phyloP scores from a whole-genome alignment of 2,888 invertebrate genomes.

The Hydropsyche betteni region DNA sequence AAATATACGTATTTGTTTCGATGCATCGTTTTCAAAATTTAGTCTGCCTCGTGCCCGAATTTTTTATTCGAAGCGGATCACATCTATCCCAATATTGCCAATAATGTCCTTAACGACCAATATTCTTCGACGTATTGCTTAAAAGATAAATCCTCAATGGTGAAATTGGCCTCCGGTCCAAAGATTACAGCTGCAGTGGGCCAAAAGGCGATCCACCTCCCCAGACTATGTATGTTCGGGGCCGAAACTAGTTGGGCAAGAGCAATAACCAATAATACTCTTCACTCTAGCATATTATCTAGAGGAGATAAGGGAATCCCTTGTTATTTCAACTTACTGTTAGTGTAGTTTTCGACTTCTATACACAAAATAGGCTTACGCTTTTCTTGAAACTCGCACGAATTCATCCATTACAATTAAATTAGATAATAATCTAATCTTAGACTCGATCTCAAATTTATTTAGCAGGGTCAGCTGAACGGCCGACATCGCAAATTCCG shows the following conservation, averaged over 20 bases:
- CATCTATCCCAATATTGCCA: slow-evolving; percentile 46
- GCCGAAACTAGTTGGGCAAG: slow-evolving; percentile 50
- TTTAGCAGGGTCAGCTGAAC: background rate
- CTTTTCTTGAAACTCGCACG: background rate
- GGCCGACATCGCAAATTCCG: slow-evolving; percentile 5
- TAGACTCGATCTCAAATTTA: background rate
- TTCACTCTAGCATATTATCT: slow-evolving; percentile 50
- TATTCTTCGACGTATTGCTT: slow-evolving; percentile 49
- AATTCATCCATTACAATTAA: background rate
- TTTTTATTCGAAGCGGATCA: slow-evolving; percentile 3
- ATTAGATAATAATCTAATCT: background rate
- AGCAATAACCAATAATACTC: slow-evolving; percentile 51
- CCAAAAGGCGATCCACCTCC: slow-evolving; percentile 13
- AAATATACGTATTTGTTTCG: background rate
- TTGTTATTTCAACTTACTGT: slow-evolving; percentile 49
- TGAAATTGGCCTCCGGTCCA: slow-evolving; percentile 47
- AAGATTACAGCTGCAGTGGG: slow-evolving; percentile 45
- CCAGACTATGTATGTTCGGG: slow-evolving; percentile 10
- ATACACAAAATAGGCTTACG: slow-evolving; percentile 1
- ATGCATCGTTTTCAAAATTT: background rate
- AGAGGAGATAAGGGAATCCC: slow-evolving; percentile 50
- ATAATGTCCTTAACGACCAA: slow-evolving; percentile 51
- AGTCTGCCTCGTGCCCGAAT: background rate
- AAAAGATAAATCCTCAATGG: slow-evolving; percentile 46
- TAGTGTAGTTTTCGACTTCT: slow-evolving; percentile 47